Conservation (phyloP, 2,113 vertebrate species). For the Xiphophorus maculatus region DNA sequence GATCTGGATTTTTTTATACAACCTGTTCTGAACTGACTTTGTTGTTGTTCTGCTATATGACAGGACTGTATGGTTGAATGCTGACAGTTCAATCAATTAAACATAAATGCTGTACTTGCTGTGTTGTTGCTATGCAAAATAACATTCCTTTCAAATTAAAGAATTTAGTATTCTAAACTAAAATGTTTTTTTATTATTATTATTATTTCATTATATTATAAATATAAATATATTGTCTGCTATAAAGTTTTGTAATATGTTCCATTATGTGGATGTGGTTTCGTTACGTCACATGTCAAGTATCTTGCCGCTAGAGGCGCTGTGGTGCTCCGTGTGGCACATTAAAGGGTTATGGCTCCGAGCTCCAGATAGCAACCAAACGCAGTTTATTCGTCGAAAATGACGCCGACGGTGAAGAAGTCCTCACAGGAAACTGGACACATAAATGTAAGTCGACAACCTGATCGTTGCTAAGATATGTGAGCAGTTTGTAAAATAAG, state of each 20-base stretch:
- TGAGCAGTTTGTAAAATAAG: neutral
- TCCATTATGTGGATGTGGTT: neutral
- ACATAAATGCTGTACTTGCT: neutral
- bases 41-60: neutral
- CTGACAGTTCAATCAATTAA: conserved; percentile 1
- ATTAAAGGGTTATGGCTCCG: conserved; percentile 19
- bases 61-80: neutral
- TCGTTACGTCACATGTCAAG: neutral
- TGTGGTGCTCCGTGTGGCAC: rapidly evolving
- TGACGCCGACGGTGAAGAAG: conserved; percentile 32
- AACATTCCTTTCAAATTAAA: conserved; percentile 49
- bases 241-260: neutral
- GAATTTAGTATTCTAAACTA: neutral
- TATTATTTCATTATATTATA: neutral
- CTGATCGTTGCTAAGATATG: conserved; percentile 2
- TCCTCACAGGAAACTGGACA: conserved; percentile 18
- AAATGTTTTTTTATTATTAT: neutral
- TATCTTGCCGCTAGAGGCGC: conserved; percentile 33
- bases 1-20: neutral
- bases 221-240: no score
- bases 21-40: conserved; percentile 7
- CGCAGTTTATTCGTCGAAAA: neutral
- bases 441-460: neutral
- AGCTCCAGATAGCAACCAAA: neutral
- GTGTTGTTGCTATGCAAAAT: conserved; percentile 1